These are phyloP conservation scores for Melipona quadrifasciata DNA, from an alignment of 1,140 invertebrate genomes.

Conservation along the genomic window DNA sequence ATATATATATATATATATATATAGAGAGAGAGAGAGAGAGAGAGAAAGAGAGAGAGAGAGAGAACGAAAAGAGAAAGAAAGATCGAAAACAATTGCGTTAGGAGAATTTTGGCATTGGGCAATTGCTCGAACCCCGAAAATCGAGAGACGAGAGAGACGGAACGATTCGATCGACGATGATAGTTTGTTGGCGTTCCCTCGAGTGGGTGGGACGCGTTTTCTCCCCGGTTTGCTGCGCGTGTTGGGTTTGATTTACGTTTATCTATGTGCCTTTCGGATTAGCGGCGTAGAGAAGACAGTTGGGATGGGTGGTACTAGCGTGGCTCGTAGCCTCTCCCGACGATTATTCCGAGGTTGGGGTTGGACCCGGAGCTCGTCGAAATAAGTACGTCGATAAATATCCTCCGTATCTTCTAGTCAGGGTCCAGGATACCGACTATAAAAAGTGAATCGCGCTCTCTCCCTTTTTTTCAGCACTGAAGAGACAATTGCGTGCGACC, in stretches of 20 bases:
- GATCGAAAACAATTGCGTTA: constrained; percentile 28
- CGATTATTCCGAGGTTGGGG: constrained; percentile 52
- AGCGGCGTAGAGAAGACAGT: constrained; percentile 25
- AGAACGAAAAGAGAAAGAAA: too few species aligned
- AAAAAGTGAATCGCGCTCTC: constrained; percentile 44
- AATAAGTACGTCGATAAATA: constrained; percentile 56
- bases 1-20: too few species aligned
- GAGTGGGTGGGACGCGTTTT: neutral
- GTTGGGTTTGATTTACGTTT: constrained; percentile 40
- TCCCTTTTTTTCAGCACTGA: too few species aligned
- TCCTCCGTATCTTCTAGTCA: constrained; percentile 36
- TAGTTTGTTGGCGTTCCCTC: neutral
- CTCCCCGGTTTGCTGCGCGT: neutral
- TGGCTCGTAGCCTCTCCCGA: constrained; percentile 48
- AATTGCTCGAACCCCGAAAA: neutral
- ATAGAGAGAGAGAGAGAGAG: too few species aligned
- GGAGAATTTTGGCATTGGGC: constrained; percentile 25
- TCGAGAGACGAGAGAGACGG: neutral
- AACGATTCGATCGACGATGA: neutral
- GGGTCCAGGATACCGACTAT: constrained; percentile 33
- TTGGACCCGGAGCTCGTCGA: constrained; percentile 33
- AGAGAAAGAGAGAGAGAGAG: neutral
- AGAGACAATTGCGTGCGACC: neutral
- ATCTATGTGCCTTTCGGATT: constrained; percentile 45
- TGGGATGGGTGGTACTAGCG: neutral